These are phyloP conservation scores for Xenentodon cancila DNA, from an alignment of 2,797 vertebrate genomes.

Conservation along the genomic window DNA sequence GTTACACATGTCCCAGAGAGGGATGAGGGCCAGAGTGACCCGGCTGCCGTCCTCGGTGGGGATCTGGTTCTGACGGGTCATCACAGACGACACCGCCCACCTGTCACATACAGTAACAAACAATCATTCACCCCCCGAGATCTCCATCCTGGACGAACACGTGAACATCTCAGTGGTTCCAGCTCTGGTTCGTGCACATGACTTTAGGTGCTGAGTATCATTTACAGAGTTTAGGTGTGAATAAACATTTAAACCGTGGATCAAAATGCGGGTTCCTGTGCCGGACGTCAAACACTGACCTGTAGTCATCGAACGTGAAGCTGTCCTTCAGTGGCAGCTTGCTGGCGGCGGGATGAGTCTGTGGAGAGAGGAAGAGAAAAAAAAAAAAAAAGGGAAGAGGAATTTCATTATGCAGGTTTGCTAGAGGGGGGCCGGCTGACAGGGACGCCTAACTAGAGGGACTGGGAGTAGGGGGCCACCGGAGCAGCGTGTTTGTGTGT, in stretches of 20 bases:
- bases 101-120: slow-evolving; percentile 68
- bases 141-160: too few relatives aligned
- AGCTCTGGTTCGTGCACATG: too few relatives aligned
- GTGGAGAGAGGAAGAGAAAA: slow-evolving; percentile 71
- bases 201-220: too few relatives aligned
- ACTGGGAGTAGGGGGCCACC: slow-evolving; percentile 86
- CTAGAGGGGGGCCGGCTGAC: slow-evolving; percentile 82
- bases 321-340: slow-evolving; percentile 97
- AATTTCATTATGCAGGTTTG: slow-evolving; percentile 87
- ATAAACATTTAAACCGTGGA: too few relatives aligned
- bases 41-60: slow-evolving; percentile 96
- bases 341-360: slow-evolving; percentile 96
- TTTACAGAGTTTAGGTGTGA: too few relatives aligned
- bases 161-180: too few relatives aligned
- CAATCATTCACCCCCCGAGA: neutral
- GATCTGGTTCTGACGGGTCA: slow-evolving; percentile 99
- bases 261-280: too few relatives aligned
- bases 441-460: slow-evolving; percentile 91
- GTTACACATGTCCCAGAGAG: slow-evolving; percentile 99
- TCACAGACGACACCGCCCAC: slow-evolving; percentile 98
- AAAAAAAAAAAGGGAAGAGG: slow-evolving; percentile 71
- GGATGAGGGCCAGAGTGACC: slow-evolving; percentile 95
- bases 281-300: slow-evolving; percentile 88
- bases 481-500: slow-evolving; percentile 33
- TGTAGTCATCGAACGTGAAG: slow-evolving; percentile 99